Evolutionary conservation across 2,797 vertebrate genomes (phyloP).

Genomic region (Danio tinwini): DNA sequence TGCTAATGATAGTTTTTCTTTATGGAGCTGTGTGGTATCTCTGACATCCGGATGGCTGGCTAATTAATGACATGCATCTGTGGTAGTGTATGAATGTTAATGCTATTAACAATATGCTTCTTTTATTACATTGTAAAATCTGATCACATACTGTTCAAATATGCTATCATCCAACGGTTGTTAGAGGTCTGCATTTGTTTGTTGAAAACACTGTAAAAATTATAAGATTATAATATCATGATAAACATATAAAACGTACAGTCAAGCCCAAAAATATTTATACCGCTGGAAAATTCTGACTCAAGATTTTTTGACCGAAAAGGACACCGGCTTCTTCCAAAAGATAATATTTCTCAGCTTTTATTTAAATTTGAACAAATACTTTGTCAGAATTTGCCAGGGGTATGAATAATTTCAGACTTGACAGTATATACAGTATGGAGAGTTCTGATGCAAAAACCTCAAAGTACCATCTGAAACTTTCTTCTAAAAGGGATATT

Average conservation of each 20-base stretch:
- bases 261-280: too few species aligned
- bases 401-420: too few species aligned
- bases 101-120: neutral
- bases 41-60: neutral
- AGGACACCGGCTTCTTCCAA: too few species aligned
- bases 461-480: neutral
- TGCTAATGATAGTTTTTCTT: constrained; percentile 34
- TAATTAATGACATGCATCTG: neutral
- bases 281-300: too few species aligned
- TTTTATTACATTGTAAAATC: neutral
- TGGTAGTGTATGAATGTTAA: neutral
- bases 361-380: too few species aligned
- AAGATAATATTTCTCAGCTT: too few species aligned
- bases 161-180: neutral
- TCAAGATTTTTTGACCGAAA: too few species aligned
- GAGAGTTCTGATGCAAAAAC: too few species aligned
- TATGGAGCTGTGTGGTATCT: constrained; percentile 15
- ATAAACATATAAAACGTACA: too few species aligned
- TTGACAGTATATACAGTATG: too few species aligned
- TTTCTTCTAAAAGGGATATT: neutral
- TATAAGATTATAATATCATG: neutral
- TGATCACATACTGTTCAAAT: constrained; percentile 1
- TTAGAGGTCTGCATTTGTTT: neutral
- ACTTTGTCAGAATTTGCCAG: too few species aligned
- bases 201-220: neutral